Base-by-base conservation (phyloP, 1,140 invertebrate species). In the Heliconius himera region DNA sequence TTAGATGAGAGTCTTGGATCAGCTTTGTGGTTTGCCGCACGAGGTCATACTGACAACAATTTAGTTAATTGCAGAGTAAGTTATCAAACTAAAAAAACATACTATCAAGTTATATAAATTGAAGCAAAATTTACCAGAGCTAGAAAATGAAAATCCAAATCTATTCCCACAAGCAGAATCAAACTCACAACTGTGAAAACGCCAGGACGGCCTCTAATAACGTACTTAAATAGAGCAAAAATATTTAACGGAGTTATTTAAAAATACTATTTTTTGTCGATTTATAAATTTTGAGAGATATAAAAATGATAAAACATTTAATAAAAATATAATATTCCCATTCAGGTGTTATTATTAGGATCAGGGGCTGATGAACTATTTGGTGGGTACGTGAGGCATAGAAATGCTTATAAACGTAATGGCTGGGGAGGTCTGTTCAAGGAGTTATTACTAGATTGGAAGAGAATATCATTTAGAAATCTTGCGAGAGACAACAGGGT, bases 311-410 rank as follows among this genome's bases (percentile, higher is more conserved):
- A 54, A 54, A 56, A 56, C 9, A 66, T 5, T 66, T 11, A 26
- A 1, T 22, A 73, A n/a, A 49, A 51, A 51, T 26, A 18, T 1
- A 49, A 51, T 73, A 72, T 33, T 72, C 74, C 5, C 60, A 73
- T 83, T 38, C 84, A 97, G 97, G 96, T 99, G n/a, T 91, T 99
- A 74, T 92, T 99, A 71, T 94, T 98, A 86, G 99, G 99, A 38
- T 98, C 98, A 95, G 99, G 99, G 20, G 99, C 99, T 26, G 99
- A 99, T 96, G 99, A 99, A 95, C 96, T 99, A 86, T 97, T 99
- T 88, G 99, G 97, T 73, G 99, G 99, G 3, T 99, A 99, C 88
- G 97, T 96, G 71, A 96, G 98, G 83, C 98, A 99, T 88, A 95
- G 98, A 82, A 97, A 96, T 80, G 96, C 96, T 66, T 97, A 97